These are phyloP conservation scores for Phoebastria nigripes DNA, from an alignment of 2,797 vertebrate species.

Conservation along the genomic window DNA sequence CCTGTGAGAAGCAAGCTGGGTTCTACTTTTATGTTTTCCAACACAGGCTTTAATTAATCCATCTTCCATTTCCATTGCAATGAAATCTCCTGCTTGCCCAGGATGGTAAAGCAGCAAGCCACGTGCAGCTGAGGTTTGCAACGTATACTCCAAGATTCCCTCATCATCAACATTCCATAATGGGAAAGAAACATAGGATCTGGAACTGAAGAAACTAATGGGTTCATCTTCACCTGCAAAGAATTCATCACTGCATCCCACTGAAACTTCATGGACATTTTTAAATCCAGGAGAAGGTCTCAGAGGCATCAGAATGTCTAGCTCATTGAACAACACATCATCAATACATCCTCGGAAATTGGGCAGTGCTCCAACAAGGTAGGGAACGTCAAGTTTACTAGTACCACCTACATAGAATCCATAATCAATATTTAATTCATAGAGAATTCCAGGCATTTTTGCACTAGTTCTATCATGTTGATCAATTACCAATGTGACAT, in stretches of 20 bases:
- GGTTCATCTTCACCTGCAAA: conserved; percentile 85
- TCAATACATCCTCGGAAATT: conserved; percentile 87
- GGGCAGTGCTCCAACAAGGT: conserved; percentile 68
- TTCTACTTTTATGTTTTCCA: conserved; percentile 76
- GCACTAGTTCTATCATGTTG: conserved; percentile 74
- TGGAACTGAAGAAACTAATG: conserved; percentile 92
- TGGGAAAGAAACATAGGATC: conserved; percentile 85
- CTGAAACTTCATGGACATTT: conserved; percentile 85
- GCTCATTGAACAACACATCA: conserved; percentile 82
- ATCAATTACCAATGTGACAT: conserved; percentile 81
- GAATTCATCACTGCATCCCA: conserved; percentile 90
- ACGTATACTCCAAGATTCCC: conserved; percentile 76
- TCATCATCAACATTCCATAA: conserved; percentile 73
- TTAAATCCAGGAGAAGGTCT: conserved; percentile 84
- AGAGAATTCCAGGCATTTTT: conserved; percentile 66
- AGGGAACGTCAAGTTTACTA: conserved; percentile 76
- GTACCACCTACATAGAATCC: conserved; percentile 85
- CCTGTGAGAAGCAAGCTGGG: conserved; percentile 75
- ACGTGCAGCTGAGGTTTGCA: conserved; percentile 80
- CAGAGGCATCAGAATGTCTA: conserved; percentile 83
- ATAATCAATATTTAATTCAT: conserved; percentile 75
- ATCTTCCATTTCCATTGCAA: conserved; percentile 86
- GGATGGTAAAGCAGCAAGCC: conserved; percentile 86
- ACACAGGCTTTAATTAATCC: conserved; percentile 80
- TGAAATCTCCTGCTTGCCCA: conserved; percentile 81